Evolutionary conservation across 2,113 vertebrate genomes (phyloP), one percentile per base, ranked within the genome.

Genomic region (Hemiprocne comata): DNA sequence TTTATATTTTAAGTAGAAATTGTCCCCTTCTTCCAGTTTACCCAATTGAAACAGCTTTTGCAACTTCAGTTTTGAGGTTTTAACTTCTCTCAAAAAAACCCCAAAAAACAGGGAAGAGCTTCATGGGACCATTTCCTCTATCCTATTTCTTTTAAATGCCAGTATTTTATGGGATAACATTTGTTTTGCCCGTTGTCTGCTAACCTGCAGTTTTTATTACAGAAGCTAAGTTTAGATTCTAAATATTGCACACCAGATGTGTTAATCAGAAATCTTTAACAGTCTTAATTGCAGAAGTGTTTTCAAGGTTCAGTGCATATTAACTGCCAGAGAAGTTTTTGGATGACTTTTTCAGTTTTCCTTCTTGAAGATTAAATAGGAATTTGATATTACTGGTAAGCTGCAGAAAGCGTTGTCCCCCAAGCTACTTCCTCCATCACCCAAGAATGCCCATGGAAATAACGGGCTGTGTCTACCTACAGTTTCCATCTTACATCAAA

Each of bases 181-280:
- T 81, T 78, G 34, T 24, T 92, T 90, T 64, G 57, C 57, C 28
- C 51, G 51, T 92, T 91, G 81, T 91, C 85, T 94, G 82, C 69
- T 91, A 31, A 95, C 60, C 54, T 61, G 70, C 85, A 70, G 50
- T 34, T 90, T 88, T 92, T 94, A 40, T 87, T 87, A 53, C 93
- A 73, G 93, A 65, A 78, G 93, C 84, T 92, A 83, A 70, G 80
- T 86, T 96, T 90, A 74, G 80, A 83, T 83, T 73, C 87, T 53
- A 69, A 96, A 82, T 84, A 55, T 36, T 94, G 55, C 84, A 28
- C 57, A 93, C 95, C 88, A 93, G 76, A 86, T 94, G 96, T 90
- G 69, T 94, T 95, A 66, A 82, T 94, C 85, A 90, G 85, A 93
- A 96, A 86, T 88, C 89, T 93, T 93, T 87, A 89, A 86, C 69